phyloP scores from a whole-genome alignment of 2,888 invertebrate genomes.

The Lithodes maja region DNA sequence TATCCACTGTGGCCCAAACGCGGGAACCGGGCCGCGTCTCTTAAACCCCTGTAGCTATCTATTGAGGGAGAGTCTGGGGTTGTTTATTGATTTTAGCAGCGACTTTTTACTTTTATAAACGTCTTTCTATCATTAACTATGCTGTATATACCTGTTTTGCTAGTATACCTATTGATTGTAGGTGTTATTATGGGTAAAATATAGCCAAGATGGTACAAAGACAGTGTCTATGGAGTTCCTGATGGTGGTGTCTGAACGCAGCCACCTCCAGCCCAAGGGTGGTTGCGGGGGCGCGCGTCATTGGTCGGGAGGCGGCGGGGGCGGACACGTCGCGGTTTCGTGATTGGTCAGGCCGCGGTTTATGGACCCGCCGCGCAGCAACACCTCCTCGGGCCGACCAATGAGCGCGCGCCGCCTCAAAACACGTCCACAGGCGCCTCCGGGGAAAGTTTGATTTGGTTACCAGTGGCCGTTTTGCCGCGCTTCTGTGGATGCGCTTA shows the following conservation, averaged over 20 bases:
- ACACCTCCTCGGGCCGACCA: conserved; percentile 43
- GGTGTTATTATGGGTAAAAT: neutral
- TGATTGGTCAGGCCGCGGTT: conserved; percentile 61
- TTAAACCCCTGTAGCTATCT: conserved; percentile 11
- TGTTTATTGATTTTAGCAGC: no score
- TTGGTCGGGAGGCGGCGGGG: conserved; percentile 58
- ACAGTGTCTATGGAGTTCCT: neutral
- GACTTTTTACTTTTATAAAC: no score
- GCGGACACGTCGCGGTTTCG: conserved; percentile 58
- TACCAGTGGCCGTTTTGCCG: conserved; percentile 55
- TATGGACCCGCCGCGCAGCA: conserved; percentile 54
- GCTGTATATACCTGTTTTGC: no score
- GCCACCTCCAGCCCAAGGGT: conserved; percentile 48
- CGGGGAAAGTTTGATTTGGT: conserved; percentile 59
- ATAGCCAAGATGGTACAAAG: neutral
- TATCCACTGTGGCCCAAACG: conserved; percentile 54
- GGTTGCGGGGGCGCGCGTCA: conserved; percentile 43
- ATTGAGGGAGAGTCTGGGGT: neutral
- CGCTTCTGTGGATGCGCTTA: conserved; percentile 43
- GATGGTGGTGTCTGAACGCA: neutral
- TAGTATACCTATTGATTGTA: no score
- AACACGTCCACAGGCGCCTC: conserved; percentile 52
- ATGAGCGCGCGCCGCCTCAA: conserved; percentile 49
- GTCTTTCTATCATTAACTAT: no score
- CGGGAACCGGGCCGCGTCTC: conserved; percentile 32